phyloP scores from a whole-genome alignment of 2,888 invertebrate genomes.

The Apamea epomidion region DNA sequence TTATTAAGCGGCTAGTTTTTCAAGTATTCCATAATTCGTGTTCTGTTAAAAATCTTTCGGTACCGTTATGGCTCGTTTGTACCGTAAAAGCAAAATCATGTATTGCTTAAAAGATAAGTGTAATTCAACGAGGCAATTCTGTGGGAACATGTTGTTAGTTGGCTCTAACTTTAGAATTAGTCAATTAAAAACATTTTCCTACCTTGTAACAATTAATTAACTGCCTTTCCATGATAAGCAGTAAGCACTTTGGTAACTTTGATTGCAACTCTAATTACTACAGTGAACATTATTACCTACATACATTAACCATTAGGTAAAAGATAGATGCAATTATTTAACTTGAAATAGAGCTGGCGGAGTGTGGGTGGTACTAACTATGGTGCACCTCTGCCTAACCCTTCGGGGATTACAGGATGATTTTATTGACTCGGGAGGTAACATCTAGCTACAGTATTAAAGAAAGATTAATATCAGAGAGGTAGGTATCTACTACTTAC shows the following conservation, averaged over 20 bases:
- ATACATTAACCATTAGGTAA: constrained; percentile 1
- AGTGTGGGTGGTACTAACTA: background rate
- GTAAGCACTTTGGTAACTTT: constrained; percentile 24
- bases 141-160: constrained; percentile 67
- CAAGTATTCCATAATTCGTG: constrained; percentile 46
- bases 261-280: constrained; percentile 30
- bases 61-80: constrained; percentile 67
- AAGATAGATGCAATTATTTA: background rate
- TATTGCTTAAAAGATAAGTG: constrained; percentile 60
- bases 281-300: constrained; percentile 20
- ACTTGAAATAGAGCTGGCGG: background rate
- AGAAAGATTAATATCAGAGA: background rate
- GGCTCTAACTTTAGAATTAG: constrained; percentile 58
- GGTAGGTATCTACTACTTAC: background rate
- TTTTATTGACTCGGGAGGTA: background rate
- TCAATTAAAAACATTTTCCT: constrained; percentile 54
- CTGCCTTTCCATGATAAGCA: constrained; percentile 31
- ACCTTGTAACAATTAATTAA: constrained; percentile 49
- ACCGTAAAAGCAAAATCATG: constrained; percentile 69
- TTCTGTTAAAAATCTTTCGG: constrained; percentile 17
- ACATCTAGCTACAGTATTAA: background rate
- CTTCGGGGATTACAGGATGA: background rate
- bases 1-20: constrained; percentile 15
- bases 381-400: background rate
- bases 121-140: constrained; percentile 54